Percentiles rank a stretch among this genome's conserved stretches.
Evolutionary conservation across 1,140 invertebrate species (phyloP).

Genomic region (Nebria ingens): DNA sequence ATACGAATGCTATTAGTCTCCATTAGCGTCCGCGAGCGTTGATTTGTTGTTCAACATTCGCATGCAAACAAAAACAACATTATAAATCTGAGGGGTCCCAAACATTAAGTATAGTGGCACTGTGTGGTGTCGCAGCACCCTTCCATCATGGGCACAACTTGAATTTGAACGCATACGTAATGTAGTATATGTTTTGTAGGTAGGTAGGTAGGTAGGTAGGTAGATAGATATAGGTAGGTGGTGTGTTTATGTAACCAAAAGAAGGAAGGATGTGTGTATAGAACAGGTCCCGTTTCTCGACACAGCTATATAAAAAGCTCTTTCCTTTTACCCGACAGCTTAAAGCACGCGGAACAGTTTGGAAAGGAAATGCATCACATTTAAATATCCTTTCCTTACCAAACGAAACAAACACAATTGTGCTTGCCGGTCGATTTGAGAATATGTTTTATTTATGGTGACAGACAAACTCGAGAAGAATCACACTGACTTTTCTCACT

Average conservation of each 20-base stretch:
- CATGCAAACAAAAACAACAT: constrained; percentile 25
- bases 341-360: neutral
- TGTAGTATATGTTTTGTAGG: too few relatives aligned
- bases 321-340: neutral
- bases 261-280: too few relatives aligned
- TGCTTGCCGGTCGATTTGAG: neutral
- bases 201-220: too few relatives aligned
- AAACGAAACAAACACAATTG: constrained; percentile 3
- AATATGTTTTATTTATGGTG: constrained; percentile 5
- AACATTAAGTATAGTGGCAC: neutral
- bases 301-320: too few relatives aligned
- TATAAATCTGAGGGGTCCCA: constrained; percentile 11
- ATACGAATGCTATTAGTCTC: constrained; percentile 31
- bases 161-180: too few relatives aligned
- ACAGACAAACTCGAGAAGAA: neutral
- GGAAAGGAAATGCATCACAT: neutral
- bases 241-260: too few relatives aligned
- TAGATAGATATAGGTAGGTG: too few relatives aligned
- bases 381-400: neutral
- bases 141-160: too few relatives aligned
- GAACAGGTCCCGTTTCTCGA: too few relatives aligned
- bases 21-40: constrained; percentile 28
- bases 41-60: constrained; percentile 28
- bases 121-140: neutral
- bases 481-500: neutral